These are phyloP conservation scores for Lophura swinhoii DNA, from an alignment of 2,797 vertebrate genomes.

Conservation along the genomic window DNA sequence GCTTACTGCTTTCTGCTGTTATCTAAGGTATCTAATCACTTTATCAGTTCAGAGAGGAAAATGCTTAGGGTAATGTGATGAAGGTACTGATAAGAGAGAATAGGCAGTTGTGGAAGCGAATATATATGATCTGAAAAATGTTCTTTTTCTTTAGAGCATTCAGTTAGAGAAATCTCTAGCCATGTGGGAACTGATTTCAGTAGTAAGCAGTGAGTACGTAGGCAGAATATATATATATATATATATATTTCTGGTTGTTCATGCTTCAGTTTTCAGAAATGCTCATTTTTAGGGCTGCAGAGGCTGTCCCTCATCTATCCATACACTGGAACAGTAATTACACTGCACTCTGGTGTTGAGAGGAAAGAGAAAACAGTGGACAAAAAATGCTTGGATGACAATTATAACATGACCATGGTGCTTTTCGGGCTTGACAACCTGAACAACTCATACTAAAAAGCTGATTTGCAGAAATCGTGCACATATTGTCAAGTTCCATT, in stretches of 20 bases:
- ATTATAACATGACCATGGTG: not conserved
- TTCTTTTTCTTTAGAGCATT: not conserved
- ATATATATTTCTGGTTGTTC: not conserved
- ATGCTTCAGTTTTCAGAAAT: not conserved
- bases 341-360: not conserved
- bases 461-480: not conserved
- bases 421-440: not conserved
- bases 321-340: not conserved
- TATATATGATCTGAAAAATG: not conserved
- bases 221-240: not conserved
- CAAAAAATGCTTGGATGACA: not conserved
- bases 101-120: not conserved
- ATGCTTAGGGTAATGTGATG: not conserved
- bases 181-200: not conserved
- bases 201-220: not conserved
- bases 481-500: not conserved
- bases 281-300: accelerated
- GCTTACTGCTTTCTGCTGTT: not conserved
- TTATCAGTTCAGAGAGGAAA: not conserved
- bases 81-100: not conserved
- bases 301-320: not conserved
- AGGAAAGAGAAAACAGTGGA: not conserved
- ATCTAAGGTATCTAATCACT: not conserved
- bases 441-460: not conserved
- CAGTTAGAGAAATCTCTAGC: not conserved